Conservation (phyloP, 2,797 vertebrate genomes). For the Rhynchotus rufescens region DNA sequence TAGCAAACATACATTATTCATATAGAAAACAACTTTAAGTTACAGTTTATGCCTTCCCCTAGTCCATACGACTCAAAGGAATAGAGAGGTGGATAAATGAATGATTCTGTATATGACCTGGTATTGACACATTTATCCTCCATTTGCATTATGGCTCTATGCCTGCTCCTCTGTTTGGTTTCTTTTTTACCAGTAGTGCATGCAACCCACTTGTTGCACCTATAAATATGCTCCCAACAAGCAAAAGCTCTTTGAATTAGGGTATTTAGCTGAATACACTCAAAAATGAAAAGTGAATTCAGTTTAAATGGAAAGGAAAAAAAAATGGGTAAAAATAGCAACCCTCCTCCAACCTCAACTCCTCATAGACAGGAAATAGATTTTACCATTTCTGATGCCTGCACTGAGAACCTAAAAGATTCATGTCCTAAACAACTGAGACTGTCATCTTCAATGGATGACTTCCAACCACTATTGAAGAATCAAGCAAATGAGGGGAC, state of each 20-base stretch:
- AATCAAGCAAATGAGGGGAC: not conserved
- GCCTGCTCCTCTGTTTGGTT: not conserved
- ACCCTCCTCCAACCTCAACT: not conserved
- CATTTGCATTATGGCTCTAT: not conserved
- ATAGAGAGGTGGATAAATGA: not conserved
- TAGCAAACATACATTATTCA: not conserved
- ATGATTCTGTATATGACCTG: not conserved
- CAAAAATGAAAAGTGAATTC: not conserved
- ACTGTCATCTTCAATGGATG: not conserved
- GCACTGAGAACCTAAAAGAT: no score
- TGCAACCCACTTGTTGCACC: not conserved
- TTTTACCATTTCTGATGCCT: no score
- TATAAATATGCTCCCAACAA: not conserved
- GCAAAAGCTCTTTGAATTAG: not conserved
- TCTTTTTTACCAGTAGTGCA: not conserved
- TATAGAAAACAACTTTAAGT: not conserved
- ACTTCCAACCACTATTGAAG: not conserved
- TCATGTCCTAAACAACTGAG: not conserved
- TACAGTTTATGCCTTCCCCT: not conserved
- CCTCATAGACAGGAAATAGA: no score
- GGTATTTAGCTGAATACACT: not conserved
- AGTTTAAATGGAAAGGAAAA: not conserved
- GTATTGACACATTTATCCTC: constrained; percentile 16
- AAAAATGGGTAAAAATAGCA: not conserved
- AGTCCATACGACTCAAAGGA: not conserved